These are phyloP conservation scores for Ooceraea biroi DNA, from an alignment of 1,140 invertebrate genomes.

Conservation along the genomic window DNA sequence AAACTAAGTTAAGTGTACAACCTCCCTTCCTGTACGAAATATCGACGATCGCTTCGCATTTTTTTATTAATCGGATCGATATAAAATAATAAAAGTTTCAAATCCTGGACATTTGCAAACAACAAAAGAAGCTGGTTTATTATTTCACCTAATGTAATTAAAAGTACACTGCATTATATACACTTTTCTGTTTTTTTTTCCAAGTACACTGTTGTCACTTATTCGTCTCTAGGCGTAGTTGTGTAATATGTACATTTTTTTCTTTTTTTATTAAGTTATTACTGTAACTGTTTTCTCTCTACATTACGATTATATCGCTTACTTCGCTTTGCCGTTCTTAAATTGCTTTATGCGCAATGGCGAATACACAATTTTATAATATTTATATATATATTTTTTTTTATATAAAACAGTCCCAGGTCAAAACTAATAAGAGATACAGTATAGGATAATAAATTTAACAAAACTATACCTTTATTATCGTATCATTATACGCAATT, in stretches of 20 bases:
- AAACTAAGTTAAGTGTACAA: neutral
- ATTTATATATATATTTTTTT: constrained; percentile 52
- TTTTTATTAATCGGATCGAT: neutral
- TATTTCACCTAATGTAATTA: constrained; percentile 85
- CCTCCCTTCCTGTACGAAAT: neutral
- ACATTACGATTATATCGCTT: constrained; percentile 82
- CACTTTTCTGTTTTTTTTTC: constrained; percentile 83
- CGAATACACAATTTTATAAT: constrained; percentile 80
- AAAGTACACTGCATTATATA: constrained; percentile 87
- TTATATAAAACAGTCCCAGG: constrained; percentile 86
- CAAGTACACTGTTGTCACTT: constrained; percentile 85
- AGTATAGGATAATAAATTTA: constrained; percentile 82
- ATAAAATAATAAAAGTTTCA: constrained; percentile 64
- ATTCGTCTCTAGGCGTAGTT: constrained; percentile 85
- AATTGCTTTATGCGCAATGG: constrained; percentile 57
- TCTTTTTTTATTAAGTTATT: constrained; percentile 81
- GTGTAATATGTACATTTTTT: constrained; percentile 80
- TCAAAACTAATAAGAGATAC: constrained; percentile 84
- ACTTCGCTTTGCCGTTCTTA: constrained; percentile 57
- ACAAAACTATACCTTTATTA: constrained; percentile 80
- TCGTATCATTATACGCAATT: constrained; percentile 79
- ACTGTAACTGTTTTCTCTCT: constrained; percentile 79
- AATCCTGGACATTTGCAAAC: constrained; percentile 83
- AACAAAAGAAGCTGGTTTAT: constrained; percentile 86
- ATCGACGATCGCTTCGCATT: neutral